These are phyloP conservation scores for Pristionchus maxplancki DNA, from an alignment of 2,888 invertebrate genomes.

Conservation along the genomic window DNA sequence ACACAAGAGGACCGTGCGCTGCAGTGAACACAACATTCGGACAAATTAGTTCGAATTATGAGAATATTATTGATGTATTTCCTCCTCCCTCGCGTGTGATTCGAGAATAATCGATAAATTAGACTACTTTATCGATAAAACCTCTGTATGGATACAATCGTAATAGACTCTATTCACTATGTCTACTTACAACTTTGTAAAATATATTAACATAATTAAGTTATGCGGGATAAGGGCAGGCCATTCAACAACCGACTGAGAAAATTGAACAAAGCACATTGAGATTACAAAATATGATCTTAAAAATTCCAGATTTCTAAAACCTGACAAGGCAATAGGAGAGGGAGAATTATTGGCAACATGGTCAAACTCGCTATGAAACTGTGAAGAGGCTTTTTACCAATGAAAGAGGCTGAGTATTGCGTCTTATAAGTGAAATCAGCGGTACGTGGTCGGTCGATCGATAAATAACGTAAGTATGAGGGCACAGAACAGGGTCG, in stretches of 20 bases:
- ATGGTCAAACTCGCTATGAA: constrained; percentile 29
- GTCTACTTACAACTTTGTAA: constrained; percentile 26
- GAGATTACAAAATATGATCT: constrained; percentile 22
- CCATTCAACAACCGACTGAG: constrained; percentile 44
- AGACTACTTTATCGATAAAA: constrained; percentile 43
- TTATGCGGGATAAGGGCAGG: constrained; percentile 26
- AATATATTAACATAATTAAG: constrained; percentile 27
- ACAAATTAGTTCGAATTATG: neutral
- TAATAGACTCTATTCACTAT: constrained; percentile 19
- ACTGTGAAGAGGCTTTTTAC: constrained; percentile 21
- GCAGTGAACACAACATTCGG: constrained; percentile 9
- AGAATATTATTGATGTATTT: constrained; percentile 10
- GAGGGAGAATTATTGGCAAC: constrained; percentile 27
- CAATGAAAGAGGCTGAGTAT: constrained; percentile 17
- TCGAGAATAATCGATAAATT: neutral
- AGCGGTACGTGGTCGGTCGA: constrained; percentile 25
- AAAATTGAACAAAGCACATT: constrained; percentile 18
- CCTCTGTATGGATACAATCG: constrained; percentile 34
- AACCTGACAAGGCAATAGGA: constrained; percentile 32
- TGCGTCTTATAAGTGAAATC: constrained; percentile 38
- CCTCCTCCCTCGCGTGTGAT: neutral
- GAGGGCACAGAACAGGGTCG: neutral
- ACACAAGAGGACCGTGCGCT: constrained; percentile 30
- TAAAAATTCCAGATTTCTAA: constrained; percentile 6
- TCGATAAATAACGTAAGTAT: constrained; percentile 37